Evolutionary conservation across 2,797 vertebrate genomes (phyloP).

Genomic region (Hippoglossus hippoglossus): DNA sequence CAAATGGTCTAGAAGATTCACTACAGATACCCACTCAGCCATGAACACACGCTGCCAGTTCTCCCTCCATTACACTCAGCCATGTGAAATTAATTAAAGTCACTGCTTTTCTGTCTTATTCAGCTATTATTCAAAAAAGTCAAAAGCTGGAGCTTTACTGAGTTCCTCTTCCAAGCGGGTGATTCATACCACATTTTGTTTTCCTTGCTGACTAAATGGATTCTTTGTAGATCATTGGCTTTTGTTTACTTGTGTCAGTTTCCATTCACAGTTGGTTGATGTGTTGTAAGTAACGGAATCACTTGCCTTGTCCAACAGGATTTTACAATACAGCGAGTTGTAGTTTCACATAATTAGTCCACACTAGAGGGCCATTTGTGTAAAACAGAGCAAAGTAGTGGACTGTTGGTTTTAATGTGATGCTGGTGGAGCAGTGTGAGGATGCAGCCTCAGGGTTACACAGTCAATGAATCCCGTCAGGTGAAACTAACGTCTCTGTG

Average conservation of each 20-base stretch:
- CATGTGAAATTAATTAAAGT: constrained; percentile 48
- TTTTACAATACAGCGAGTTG: constrained; percentile 1
- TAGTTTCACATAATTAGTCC: not conserved
- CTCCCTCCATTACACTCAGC: constrained; percentile 4
- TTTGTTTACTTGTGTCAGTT: constrained; percentile 29
- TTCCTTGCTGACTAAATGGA: constrained; percentile 37
- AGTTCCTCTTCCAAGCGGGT: constrained; percentile 22
- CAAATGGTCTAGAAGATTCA: not conserved
- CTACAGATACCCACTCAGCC: not conserved
- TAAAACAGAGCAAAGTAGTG: not conserved
- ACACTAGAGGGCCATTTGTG: not conserved
- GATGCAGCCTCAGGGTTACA: constrained; percentile 28
- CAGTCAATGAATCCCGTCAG: constrained; percentile 52
- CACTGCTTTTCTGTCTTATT: constrained; percentile 11
- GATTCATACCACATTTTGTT: constrained; percentile 48
- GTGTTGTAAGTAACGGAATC: constrained; percentile 2
- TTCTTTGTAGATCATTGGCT: constrained; percentile 19
- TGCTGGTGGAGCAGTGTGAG: constrained; percentile 20
- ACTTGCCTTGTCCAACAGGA: not conserved
- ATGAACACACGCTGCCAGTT: not conserved
- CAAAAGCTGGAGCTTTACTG: not conserved
- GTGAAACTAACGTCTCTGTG: constrained; percentile 42
- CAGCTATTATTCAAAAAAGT: not conserved
- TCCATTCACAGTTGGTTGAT: constrained; percentile 17
- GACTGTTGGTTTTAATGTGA: constrained; percentile 17